These are phyloP conservation scores for Hylaea fasciaria DNA, from an alignment of 2,888 invertebrate genomes.

Conservation along the genomic window DNA sequence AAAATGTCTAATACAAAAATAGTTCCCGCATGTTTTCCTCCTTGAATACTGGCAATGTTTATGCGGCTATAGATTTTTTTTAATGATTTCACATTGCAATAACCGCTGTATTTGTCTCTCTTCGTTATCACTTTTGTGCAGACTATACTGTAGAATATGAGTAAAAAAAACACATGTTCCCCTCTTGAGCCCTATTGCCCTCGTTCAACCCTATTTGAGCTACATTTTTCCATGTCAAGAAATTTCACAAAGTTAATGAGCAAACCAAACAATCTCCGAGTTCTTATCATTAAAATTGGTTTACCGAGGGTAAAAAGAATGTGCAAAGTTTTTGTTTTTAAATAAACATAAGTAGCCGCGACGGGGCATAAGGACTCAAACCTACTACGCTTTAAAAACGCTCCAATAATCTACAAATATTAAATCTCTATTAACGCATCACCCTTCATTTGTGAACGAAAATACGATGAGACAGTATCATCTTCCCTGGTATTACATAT, in stretches of 20 bases:
- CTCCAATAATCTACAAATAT: neutral
- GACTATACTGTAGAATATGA: no score
- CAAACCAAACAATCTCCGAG: conserved; percentile 30
- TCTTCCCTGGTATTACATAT: no score
- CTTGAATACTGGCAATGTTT: conserved; percentile 39
- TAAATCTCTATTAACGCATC: no score
- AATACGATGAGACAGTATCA: no score
- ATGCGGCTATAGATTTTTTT: conserved; percentile 1
- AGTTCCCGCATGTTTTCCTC: conserved; percentile 30
- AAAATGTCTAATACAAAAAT: conserved; percentile 43
- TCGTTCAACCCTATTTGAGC: neutral
- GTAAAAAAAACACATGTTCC: no score
- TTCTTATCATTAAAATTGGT: conserved; percentile 40
- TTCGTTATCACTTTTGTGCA: no score
- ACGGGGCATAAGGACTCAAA: conserved; percentile 20
- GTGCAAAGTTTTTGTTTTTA: conserved; percentile 41
- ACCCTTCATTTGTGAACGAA: no score
- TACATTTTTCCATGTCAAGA: conserved; percentile 4
- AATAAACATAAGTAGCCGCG: conserved; percentile 39
- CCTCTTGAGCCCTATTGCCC: no score
- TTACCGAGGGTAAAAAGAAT: conserved; percentile 35
- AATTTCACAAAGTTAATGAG: conserved; percentile 28
- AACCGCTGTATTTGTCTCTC: neutral
- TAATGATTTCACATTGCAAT: conserved; percentile 12
- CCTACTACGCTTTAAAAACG: conserved; percentile 1